Base-by-base conservation (phyloP, 2,888 invertebrate genomes). In the Trachelus tabidus region DNA sequence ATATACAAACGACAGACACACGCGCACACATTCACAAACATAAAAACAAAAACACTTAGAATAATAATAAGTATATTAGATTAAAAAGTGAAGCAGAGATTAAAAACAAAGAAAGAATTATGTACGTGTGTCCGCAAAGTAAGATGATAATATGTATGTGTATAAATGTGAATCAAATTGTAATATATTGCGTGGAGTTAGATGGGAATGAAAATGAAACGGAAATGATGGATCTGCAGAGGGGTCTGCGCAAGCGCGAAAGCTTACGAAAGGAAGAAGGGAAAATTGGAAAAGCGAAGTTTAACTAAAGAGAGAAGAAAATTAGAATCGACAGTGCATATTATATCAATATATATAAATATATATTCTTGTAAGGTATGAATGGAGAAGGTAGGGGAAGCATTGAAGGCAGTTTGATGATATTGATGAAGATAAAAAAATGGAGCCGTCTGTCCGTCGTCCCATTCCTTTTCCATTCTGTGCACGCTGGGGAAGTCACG, bases 101-200 rank as follows among this genome's bases (percentile, higher is more conserved):
- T 30, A 33, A 37, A 37, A 34, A 23, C 75, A 40, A 68, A 75
- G 56, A 73, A 34, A 75, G 78, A 76, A 34, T 78, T 80, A 74
- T 79, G 73, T 73, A 80, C 76, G 35, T 78, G 69, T 73, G 75
- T 74, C 77, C 75, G 71, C 34, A 76, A 40, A 71, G 79, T 73
- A 79, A 78, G 30, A 75, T 79, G 79, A 82, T 81, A 79, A 82
- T 86, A 83, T 87, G 85, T 87, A 86, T 87, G 85, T 88, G 88
- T 89, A 88, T 89, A 88, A 87, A 89, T 89, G 88, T 89, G 87
- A 88, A 89, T 88, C 84, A 85, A 87, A 88, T 83, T 89, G 89
- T 89, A 88, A 88, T 89, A 89, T 89, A 89, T 88, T 88, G 87
- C 84, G 84, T 77, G 77, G 78, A 81, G 79, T 23, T 56, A 9